A percentile compares a stretch with the other conserved stretches of the same genome.
These are phyloP conservation scores for Tor tambroides DNA, from an alignment of 2,113 vertebrate species.

Conservation along the genomic window DNA sequence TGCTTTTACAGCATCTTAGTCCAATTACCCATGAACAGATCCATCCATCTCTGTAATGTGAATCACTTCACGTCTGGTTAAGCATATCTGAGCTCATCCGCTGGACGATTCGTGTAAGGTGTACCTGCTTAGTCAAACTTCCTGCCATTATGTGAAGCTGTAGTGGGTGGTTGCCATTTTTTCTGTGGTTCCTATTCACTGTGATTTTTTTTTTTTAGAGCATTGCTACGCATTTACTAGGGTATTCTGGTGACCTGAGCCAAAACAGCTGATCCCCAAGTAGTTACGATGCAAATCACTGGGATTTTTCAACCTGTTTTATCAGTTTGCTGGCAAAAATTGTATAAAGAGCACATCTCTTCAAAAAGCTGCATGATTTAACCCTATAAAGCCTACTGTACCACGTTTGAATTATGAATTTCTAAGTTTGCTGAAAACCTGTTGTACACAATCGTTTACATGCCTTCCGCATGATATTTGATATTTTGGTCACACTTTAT, in stretches of 20 bases:
- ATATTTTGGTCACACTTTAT: not conserved
- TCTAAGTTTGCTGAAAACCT: not conserved
- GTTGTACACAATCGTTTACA: not conserved
- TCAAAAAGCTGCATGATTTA: not conserved
- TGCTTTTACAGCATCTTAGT: slow-evolving; percentile 35
- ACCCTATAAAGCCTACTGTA: not conserved
- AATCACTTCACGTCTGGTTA: slow-evolving; percentile 25
- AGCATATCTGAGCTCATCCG: slow-evolving; percentile 3
- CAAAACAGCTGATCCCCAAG: not conserved
- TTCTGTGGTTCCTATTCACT: not conserved
- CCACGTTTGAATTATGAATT: not conserved
- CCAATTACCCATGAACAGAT: slow-evolving; percentile 19
- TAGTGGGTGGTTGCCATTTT: slow-evolving; percentile 6
- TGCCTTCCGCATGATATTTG: not conserved
- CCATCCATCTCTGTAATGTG: slow-evolving; percentile 34
- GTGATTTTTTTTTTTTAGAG: not conserved
- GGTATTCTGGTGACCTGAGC: not conserved
- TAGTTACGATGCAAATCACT: not conserved
- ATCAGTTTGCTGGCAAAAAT: not conserved
- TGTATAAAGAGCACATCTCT: not conserved
- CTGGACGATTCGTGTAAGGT: not conserved
- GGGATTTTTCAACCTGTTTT: not conserved
- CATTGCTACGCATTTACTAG: not conserved
- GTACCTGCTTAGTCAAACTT: slow-evolving; percentile 4
- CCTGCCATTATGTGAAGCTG: not conserved